Evolutionary conservation across 2,888 invertebrate genomes (phyloP).

Genomic region (Ditula angustiorana): DNA sequence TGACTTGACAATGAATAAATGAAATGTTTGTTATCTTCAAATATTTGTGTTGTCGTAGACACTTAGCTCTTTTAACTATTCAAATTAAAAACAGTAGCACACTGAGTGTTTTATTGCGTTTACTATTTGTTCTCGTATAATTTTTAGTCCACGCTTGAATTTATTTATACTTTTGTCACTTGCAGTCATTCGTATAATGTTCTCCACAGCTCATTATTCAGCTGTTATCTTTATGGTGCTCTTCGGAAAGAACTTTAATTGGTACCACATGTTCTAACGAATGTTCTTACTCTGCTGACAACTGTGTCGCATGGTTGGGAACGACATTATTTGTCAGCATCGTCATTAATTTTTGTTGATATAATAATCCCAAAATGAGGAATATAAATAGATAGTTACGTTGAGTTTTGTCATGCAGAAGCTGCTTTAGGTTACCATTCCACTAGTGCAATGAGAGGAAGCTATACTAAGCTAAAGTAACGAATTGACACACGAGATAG

Average conservation of each 20-base stretch:
- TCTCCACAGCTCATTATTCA: constrained; percentile 80
- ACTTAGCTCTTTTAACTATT: neutral
- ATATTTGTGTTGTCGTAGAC: no score
- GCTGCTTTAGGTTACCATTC: no score
- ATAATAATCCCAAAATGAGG: neutral
- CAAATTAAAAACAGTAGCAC: constrained; percentile 11
- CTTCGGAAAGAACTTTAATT: constrained; percentile 80
- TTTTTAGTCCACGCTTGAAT: constrained; percentile 23
- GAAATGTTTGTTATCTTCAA: no score
- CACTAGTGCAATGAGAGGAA: no score
- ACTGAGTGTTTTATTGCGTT: constrained; percentile 8
- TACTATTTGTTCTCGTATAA: constrained; percentile 8
- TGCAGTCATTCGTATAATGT: constrained; percentile 77
- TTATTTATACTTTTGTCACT: constrained; percentile 67
- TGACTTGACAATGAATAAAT: no score
- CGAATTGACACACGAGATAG: no score
- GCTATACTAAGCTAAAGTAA: no score
- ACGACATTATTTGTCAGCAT: constrained; percentile 35
- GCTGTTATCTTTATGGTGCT: constrained; percentile 78
- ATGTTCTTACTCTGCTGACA: constrained; percentile 67
- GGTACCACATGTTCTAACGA: constrained; percentile 77
- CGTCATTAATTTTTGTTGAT: constrained; percentile 15
- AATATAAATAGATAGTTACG: neutral
- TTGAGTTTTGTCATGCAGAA: no score
- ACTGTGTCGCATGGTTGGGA: constrained; percentile 62